Percentiles rank a stretch among this genome's conserved stretches.
Conservation (phyloP, 2,888 invertebrate genomes). For the Acleris literana region DNA sequence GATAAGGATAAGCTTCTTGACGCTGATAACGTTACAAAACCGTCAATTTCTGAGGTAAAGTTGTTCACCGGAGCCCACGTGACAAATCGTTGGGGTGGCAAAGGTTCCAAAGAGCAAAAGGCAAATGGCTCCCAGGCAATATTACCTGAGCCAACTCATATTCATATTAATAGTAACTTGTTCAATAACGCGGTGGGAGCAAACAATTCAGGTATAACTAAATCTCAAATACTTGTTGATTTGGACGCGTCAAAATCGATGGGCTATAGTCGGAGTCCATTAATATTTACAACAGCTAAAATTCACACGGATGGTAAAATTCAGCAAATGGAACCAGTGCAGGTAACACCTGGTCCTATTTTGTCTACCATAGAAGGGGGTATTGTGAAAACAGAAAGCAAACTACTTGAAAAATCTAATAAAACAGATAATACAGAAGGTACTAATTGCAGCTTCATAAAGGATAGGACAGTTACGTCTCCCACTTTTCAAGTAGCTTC, state of each 20-base stretch:
- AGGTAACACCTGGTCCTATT: slow-evolving; percentile 70
- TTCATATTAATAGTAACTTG: slow-evolving; percentile 69
- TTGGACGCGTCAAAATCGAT: slow-evolving; percentile 59
- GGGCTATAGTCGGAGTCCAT: slow-evolving; percentile 58
- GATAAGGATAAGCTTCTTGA: slow-evolving; percentile 53
- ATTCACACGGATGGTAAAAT: slow-evolving; percentile 69
- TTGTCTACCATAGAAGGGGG: slow-evolving; percentile 68
- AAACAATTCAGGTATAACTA: slow-evolving; percentile 49
- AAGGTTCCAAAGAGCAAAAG: slow-evolving; percentile 49
- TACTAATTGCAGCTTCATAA: not conserved
- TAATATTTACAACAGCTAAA: slow-evolving; percentile 80
- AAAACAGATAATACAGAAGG: slow-evolving; percentile 2
- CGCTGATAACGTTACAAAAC: slow-evolving; percentile 47
- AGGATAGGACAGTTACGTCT: not conserved
- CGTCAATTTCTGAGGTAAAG: slow-evolving; percentile 41
- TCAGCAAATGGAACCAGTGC: slow-evolving; percentile 69
- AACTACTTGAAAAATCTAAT: slow-evolving; percentile 33
- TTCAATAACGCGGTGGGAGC: slow-evolving; percentile 52
- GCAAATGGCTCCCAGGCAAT: slow-evolving; percentile 45
- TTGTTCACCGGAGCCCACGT: slow-evolving; percentile 42
- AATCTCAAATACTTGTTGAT: slow-evolving; percentile 66
- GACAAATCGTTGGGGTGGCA: slow-evolving; percentile 21
- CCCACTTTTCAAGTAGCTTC: not conserved
- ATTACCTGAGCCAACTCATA: slow-evolving; percentile 51
- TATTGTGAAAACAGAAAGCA: slow-evolving; percentile 50